These are phyloP conservation scores for Drosophila robusta DNA, from an alignment of 2,888 invertebrate species.

Conservation along the genomic window DNA sequence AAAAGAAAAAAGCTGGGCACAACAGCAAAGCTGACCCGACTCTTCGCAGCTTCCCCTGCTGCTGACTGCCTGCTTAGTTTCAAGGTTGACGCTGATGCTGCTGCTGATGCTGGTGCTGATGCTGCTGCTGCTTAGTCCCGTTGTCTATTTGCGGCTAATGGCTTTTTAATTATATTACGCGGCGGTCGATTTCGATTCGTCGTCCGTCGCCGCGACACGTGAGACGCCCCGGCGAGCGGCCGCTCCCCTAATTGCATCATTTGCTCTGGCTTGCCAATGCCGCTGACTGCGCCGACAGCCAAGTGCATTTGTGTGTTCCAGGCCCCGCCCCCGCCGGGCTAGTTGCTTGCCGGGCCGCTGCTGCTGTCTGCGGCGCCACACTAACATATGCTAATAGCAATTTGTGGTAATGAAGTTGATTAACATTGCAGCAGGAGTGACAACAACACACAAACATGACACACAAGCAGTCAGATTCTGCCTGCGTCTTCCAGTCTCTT, in stretches of 20 bases:
- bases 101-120: neutral
- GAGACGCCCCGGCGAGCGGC: constrained; percentile 8
- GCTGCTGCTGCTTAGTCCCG: neutral
- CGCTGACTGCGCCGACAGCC: constrained; percentile 40
- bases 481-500: constrained; percentile 24
- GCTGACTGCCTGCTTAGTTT: constrained; percentile 34
- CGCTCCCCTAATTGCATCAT: constrained; percentile 72
- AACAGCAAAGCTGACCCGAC: constrained; percentile 26
- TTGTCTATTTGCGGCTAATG: constrained; percentile 68
- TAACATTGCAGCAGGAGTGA: constrained; percentile 80
- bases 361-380: constrained; percentile 50
- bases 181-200: constrained; percentile 62
- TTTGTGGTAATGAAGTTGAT: constrained; percentile 81
- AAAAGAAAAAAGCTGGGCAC: constrained; percentile 10
- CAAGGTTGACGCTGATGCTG: constrained; percentile 57
- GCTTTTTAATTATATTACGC: constrained; percentile 79
- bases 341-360: neutral
- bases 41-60: too few species aligned
- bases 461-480: constrained; percentile 16
- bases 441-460: constrained; percentile 71
- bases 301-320: constrained; percentile 58
- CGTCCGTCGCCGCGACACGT: constrained; percentile 11
- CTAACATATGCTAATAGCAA: constrained; percentile 82
- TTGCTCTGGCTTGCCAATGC: constrained; percentile 62
- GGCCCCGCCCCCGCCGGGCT: neutral